These are phyloP conservation scores for Dipodomys ordii DNA, from an alignment of 2,113 vertebrate genomes.

Conservation along the genomic window DNA sequence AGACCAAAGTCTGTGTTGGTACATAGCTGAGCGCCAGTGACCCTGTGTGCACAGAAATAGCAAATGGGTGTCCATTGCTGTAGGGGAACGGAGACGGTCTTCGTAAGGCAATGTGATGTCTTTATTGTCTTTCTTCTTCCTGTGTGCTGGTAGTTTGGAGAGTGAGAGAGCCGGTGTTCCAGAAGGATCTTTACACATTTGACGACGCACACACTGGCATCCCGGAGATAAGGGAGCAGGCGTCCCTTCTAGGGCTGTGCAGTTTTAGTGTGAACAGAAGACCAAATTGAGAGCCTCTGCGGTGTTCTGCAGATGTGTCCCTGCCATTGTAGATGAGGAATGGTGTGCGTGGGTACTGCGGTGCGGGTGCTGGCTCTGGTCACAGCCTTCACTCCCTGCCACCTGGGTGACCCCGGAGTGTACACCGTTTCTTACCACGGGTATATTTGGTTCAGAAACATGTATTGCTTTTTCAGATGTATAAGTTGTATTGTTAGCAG, in stretches of 20 bases:
- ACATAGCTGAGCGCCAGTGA: rapidly evolving
- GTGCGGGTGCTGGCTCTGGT: neutral
- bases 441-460: neutral
- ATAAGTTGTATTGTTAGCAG: neutral
- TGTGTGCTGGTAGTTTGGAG: neutral
- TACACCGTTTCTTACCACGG: neutral
- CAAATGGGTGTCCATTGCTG: neutral
- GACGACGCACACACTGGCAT: no score
- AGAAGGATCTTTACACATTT: neutral
- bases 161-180: neutral
- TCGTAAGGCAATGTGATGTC: neutral
- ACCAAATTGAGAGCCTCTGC: neutral
- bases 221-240: no score
- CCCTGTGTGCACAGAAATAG: no score
- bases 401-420: neutral
- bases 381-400: neutral
- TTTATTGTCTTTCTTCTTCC: neutral
- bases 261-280: neutral
- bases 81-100: neutral
- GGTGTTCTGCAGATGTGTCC: neutral
- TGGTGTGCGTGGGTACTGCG: rapidly evolving
- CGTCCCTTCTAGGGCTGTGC: neutral
- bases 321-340: rapidly evolving
- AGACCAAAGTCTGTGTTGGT: neutral
- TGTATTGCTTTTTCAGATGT: neutral